A percentile compares a stretch with the other conserved stretches of the same genome.
Conservation (phyloP, 2,113 vertebrate genomes). For the Cochlearius cochlearius region DNA sequence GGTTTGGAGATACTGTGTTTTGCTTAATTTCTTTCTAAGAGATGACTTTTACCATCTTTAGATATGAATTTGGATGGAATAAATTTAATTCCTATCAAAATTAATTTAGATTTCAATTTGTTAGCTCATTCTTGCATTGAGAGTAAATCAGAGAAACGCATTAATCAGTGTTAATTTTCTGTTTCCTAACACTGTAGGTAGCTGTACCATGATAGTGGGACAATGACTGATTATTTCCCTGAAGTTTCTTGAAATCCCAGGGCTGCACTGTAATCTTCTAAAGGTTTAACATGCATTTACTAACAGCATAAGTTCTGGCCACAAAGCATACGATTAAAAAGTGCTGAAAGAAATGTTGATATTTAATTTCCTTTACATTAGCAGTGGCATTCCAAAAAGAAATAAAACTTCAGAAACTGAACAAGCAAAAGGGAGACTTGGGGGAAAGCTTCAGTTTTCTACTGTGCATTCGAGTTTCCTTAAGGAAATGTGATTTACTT, state of each 20-base stretch:
- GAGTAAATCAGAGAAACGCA: not conserved
- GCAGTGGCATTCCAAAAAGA: slow-evolving; percentile 20
- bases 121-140: not conserved
- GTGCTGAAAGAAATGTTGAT: slow-evolving; percentile 62
- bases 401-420: slow-evolving; percentile 21
- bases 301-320: not conserved
- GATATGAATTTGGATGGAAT: not conserved
- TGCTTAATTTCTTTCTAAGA: not conserved
- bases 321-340: slow-evolving; percentile 53
- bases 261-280: not conserved
- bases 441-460: not conserved
- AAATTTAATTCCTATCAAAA: not conserved
- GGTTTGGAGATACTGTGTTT: not conserved
- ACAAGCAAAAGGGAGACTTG: not conserved
- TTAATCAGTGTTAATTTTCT: not conserved
- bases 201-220: not conserved
- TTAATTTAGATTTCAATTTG: not conserved
- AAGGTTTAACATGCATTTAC: slow-evolving; percentile 12
- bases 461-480: not conserved
- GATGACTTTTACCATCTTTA: not conserved
- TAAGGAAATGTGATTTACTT: not conserved
- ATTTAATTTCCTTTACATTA: slow-evolving; percentile 62
- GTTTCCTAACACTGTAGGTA: not conserved
- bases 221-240: slow-evolving; percentile 13
- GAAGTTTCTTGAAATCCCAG: slow-evolving; percentile 3